Evolutionary conservation across 2,888 invertebrate species (phyloP).

Genomic region (Deroplatys truncata): DNA sequence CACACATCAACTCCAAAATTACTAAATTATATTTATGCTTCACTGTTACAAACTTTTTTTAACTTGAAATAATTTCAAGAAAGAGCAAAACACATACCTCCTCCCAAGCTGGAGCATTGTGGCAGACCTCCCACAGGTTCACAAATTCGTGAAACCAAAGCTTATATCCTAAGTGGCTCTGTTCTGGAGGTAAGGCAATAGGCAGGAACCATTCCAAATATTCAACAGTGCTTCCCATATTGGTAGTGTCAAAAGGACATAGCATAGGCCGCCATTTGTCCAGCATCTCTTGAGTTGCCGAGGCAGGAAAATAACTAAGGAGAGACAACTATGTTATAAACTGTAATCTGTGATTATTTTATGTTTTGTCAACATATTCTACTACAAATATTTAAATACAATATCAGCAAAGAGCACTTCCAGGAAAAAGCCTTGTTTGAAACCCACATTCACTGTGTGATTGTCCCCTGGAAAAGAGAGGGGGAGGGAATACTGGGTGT

Average conservation of each 20-base stretch:
- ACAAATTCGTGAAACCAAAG: constrained; percentile 79
- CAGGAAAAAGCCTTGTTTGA: no score
- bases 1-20: no score
- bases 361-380: no score
- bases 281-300: constrained; percentile 80
- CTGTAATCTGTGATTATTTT: no score
- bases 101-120: constrained; percentile 67
- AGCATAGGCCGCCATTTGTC: constrained; percentile 75
- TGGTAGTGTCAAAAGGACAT: constrained; percentile 64
- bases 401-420: no score
- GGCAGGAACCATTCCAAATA: constrained; percentile 75
- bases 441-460: no score
- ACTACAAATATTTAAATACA: no score
- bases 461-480: no score
- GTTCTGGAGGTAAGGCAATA: constrained; percentile 57
- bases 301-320: constrained; percentile 63
- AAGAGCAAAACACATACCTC: constrained; percentile 45
- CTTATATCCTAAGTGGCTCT: constrained; percentile 62
- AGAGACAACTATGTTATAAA: neutral
- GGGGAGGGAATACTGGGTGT: no score
- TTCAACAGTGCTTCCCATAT: constrained; percentile 51
- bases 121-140: constrained; percentile 71
- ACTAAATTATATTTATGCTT: no score
- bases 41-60: neutral
- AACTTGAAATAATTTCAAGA: neutral